phyloP scores from a whole-genome alignment of 2,113 vertebrate genomes.

The Eudyptes chrysolophus region DNA sequence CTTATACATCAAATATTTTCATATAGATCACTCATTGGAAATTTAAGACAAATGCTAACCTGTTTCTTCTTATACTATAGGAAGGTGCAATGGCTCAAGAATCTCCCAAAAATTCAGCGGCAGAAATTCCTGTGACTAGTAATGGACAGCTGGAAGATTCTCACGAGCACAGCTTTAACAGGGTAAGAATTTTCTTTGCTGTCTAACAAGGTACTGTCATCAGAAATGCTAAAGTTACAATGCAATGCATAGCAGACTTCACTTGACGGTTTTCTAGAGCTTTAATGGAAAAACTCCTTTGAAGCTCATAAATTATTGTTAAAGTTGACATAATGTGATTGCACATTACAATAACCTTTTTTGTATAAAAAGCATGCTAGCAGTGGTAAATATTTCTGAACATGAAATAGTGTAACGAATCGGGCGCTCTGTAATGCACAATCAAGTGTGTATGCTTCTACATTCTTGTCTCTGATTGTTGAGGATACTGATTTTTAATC shows the following conservation, averaged over 20 bases:
- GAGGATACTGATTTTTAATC: background rate
- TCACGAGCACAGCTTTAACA: conserved; percentile 81
- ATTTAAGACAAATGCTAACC: background rate
- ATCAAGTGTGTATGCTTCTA: background rate
- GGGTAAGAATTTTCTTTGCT: conserved; percentile 73
- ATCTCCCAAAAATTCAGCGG: conserved; percentile 87
- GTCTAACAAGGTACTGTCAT: background rate
- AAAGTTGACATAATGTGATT: background rate
- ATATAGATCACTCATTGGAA: background rate
- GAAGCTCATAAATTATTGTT: background rate
- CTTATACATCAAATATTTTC: background rate
- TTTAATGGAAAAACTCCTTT: background rate
- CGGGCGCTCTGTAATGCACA: background rate
- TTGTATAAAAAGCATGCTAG: background rate
- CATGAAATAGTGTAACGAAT: background rate
- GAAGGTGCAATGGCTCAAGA: conserved; percentile 87
- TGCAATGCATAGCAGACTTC: background rate
- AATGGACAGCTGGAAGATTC: conserved; percentile 89
- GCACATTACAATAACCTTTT: background rate
- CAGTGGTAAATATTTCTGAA: background rate
- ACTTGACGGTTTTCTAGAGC: background rate
- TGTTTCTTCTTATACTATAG: conserved; percentile 57
- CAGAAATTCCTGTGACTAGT: conserved; percentile 94
- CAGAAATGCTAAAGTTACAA: background rate
- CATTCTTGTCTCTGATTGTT: background rate